A percentile compares a stretch with the other conserved stretches of the same genome.
Evolutionary conservation across 1,140 invertebrate species (phyloP).

Genomic region (Halictus rubicundus): DNA sequence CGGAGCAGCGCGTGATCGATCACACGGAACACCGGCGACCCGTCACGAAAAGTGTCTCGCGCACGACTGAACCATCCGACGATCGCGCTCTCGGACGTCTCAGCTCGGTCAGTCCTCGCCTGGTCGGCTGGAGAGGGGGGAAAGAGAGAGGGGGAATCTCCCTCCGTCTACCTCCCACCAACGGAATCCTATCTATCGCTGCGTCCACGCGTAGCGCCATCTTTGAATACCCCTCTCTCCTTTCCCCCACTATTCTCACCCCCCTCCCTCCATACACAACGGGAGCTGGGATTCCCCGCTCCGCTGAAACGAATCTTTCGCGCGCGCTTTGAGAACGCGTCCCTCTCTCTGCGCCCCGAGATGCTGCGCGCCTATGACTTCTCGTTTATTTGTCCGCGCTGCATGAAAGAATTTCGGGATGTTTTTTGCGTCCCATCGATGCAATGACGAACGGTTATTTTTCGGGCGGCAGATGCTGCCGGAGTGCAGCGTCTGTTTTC

Average conservation of each 20-base stretch:
- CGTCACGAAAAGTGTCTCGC: constrained; percentile 51
- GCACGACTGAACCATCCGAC: constrained; percentile 55
- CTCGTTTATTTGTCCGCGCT: not conserved
- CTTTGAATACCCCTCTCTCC: constrained; percentile 42
- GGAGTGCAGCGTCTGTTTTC: too few species aligned
- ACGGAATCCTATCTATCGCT: not conserved
- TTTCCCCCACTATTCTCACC: not conserved
- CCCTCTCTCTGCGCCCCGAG: not conserved
- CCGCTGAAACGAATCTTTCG: constrained; percentile 19
- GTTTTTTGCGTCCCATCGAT: too few species aligned
- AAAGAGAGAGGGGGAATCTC: constrained; percentile 13
- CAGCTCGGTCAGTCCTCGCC: constrained; percentile 2
- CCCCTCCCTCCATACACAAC: not conserved
- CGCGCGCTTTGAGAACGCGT: constrained; percentile 13
- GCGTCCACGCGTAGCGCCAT: constrained; percentile 41
- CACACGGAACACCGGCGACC: not conserved
- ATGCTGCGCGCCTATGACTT: too few species aligned
- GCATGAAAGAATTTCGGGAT: too few species aligned
- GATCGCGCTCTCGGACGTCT: constrained; percentile 52
- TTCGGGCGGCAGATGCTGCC: too few species aligned
- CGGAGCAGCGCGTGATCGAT: not conserved
- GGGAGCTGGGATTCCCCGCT: not conserved
- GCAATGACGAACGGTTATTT: too few species aligned
- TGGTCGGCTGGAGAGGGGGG: not conserved
- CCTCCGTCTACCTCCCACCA: not conserved